Percentiles rank a stretch among this genome's conserved stretches.
phyloP scores from a whole-genome alignment of 2,888 invertebrate genomes.

The Megalurothrips usitatus region DNA sequence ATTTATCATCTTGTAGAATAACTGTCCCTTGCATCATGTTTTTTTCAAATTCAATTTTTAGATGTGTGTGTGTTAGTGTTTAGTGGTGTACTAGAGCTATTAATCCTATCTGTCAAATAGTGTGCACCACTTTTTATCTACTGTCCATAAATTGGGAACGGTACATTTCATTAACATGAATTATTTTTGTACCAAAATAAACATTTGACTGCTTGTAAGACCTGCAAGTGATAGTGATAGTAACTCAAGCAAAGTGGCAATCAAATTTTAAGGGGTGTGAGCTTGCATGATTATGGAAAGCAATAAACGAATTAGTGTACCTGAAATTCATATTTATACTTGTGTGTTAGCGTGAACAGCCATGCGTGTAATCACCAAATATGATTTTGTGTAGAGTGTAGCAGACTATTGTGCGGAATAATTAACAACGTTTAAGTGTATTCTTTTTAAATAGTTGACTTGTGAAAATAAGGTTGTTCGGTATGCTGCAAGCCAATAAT shows the following conservation, averaged over 20 bases:
- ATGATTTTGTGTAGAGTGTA: neutral
- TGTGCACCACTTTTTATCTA: too few species aligned
- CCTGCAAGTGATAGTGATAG: neutral
- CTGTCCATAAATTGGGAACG: neutral
- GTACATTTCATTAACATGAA: neutral
- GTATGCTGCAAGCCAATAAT: too few species aligned
- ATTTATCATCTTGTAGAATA: too few species aligned
- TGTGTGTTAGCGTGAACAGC: neutral
- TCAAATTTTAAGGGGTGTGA: neutral
- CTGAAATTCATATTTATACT: neutral
- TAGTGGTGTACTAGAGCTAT: too few species aligned
- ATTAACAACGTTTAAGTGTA: too few species aligned
- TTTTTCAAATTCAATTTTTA: neutral
- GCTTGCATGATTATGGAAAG: neutral
- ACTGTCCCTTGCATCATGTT: neutral
- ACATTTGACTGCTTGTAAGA: neutral
- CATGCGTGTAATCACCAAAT: neutral
- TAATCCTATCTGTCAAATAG: too few species aligned
- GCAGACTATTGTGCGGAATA: neutral
- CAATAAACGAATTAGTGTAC: constrained; percentile 18
- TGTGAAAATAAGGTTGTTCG: too few species aligned
- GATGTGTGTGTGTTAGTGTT: neutral
- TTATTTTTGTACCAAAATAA: neutral
- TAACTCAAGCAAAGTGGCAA: neutral
- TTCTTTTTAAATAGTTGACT: too few species aligned